Percentiles rank a stretch among this genome's conserved stretches.
Conservation (phyloP, 1,140 invertebrate species). For the Penaeus chinensis region DNA sequence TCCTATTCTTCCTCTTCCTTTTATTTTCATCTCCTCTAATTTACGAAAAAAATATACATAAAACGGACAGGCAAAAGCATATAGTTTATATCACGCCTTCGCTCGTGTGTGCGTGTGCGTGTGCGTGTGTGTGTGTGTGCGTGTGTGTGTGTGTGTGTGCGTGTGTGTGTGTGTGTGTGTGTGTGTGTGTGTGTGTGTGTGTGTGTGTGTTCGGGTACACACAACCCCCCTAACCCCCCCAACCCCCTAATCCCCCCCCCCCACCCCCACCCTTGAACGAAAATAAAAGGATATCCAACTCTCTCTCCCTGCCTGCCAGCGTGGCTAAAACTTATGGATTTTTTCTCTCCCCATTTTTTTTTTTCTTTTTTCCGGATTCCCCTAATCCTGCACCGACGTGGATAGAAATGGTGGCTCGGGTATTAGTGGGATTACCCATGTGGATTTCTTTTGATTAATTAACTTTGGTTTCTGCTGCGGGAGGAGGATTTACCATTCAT, state of each 20-base stretch:
- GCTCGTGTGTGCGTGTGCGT: too few species aligned
- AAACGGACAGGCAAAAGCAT: too few species aligned
- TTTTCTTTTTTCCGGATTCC: slow-evolving; percentile 33
- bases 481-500: slow-evolving; percentile 56
- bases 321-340: slow-evolving; percentile 47
- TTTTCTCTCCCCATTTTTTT: neutral
- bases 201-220: neutral
- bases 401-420: slow-evolving; percentile 50
- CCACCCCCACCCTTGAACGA: neutral
- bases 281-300: too few species aligned
- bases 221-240: neutral
- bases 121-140: too few species aligned
- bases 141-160: too few species aligned
- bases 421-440: slow-evolving; percentile 53
- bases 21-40: too few species aligned
- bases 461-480: slow-evolving; percentile 61
- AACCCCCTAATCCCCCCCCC: neutral
- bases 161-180: too few species aligned
- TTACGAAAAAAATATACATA: too few species aligned
- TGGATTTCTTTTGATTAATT: slow-evolving; percentile 63
- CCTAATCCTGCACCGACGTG: slow-evolving; percentile 49
- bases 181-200: too few species aligned
- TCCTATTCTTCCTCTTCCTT: too few species aligned
- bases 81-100: too few species aligned
- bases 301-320: too few species aligned